Conservation (phyloP, 2,888 invertebrate genomes). For the Atrina japonica region DNA sequence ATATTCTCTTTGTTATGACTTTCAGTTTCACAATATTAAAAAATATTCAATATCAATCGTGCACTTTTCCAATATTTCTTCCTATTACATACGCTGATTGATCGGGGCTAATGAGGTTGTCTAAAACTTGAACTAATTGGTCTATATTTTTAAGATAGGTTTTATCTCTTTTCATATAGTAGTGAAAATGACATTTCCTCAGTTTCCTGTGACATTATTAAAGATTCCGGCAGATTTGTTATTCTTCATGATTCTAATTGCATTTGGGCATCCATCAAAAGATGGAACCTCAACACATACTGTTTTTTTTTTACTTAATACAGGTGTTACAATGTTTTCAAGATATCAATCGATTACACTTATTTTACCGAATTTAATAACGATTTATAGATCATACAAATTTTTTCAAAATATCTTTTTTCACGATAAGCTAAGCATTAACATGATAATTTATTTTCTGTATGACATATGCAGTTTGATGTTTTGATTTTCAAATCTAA, state of each 20-base stretch:
- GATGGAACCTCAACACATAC: no score
- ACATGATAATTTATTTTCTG: constrained; percentile 7
- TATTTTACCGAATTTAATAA: no score
- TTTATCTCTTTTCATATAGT: constrained; percentile 11
- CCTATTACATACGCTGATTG: constrained; percentile 17
- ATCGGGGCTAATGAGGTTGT: constrained; percentile 3
- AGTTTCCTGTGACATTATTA: not conserved
- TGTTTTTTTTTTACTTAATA: no score
- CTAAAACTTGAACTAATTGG: constrained; percentile 13
- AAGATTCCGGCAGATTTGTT: no score
- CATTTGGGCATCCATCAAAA: no score
- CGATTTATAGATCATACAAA: not conserved
- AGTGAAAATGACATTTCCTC: constrained; percentile 8
- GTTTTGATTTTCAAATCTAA: constrained; percentile 1
- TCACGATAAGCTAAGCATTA: not conserved
- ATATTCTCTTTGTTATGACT: no score
- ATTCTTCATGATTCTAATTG: no score
- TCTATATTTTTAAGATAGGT: constrained; percentile 10
- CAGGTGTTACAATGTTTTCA: no score
- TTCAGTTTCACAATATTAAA: no score
- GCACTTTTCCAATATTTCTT: constrained; percentile 6
- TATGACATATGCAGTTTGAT: constrained; percentile 1
- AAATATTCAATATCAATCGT: not conserved
- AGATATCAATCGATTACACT: no score
- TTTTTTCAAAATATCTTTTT: constrained; percentile 6